Percentiles rank a stretch among this genome's conserved stretches.
Conservation (phyloP, 2,797 vertebrate species). For the Semaprochilodus insignis region DNA sequence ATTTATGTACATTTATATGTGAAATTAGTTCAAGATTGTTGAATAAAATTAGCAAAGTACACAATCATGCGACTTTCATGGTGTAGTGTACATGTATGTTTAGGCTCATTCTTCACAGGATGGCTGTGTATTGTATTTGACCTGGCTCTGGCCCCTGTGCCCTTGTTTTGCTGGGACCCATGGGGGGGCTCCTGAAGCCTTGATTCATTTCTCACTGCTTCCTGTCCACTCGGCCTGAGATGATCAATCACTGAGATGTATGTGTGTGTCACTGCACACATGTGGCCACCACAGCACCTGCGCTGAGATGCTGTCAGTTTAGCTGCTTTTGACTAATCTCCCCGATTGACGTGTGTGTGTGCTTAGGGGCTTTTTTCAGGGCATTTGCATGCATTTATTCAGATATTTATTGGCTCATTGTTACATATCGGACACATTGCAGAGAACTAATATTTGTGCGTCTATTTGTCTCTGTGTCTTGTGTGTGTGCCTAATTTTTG, state of each 20-base stretch:
- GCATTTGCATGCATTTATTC: slow-evolving; percentile 38
- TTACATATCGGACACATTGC: slow-evolving; percentile 6
- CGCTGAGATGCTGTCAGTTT: slow-evolving; percentile 49
- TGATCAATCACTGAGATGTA: slow-evolving; percentile 60
- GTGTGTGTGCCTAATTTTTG: slow-evolving; percentile 14
- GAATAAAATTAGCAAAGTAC: not conserved
- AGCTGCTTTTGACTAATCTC: slow-evolving; percentile 55
- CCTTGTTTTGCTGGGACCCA: slow-evolving; percentile 55
- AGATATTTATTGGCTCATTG: not conserved
- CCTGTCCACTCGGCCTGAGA: slow-evolving; percentile 48
- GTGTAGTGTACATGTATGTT: not conserved
- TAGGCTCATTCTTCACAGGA: slow-evolving; percentile 23
- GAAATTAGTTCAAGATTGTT: not conserved
- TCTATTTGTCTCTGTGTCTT: not conserved
- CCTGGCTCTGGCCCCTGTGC: slow-evolving; percentile 44
- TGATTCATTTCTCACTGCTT: slow-evolving; percentile 70
- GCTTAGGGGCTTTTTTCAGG: slow-evolving; percentile 9
- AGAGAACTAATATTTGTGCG: not conserved
- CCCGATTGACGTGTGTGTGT: slow-evolving; percentile 29
- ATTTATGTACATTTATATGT: not conserved
- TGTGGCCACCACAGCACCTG: slow-evolving; percentile 56
- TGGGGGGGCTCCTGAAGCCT: slow-evolving; percentile 51
- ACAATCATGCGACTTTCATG: not conserved
- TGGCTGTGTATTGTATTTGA: slow-evolving; percentile 47
- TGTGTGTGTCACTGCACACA: slow-evolving; percentile 50